phyloP scores from a whole-genome alignment of 2,113 vertebrate genomes.

The Elephas maximus region DNA sequence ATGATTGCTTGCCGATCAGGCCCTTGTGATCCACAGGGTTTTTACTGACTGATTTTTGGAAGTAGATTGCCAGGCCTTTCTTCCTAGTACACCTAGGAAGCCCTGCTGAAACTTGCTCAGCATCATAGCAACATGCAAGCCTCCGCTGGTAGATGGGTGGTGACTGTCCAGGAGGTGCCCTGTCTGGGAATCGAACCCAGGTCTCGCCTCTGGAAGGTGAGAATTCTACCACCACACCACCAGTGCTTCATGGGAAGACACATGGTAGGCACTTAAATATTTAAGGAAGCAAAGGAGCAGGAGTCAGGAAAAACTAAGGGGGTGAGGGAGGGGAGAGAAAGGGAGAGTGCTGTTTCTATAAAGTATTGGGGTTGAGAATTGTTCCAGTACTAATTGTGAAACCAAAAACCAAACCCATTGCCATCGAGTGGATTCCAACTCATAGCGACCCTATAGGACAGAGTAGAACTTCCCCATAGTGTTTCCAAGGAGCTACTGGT shows the following conservation, averaged over 20 bases:
- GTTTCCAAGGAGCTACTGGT: no score
- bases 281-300: not conserved
- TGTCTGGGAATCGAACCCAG: not conserved
- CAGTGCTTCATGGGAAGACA: not conserved
- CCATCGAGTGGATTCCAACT: no score
- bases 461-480: no score
- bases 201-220: not conserved
- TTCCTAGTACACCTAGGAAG: not conserved
- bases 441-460: no score
- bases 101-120: not conserved
- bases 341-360: not conserved
- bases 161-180: not conserved
- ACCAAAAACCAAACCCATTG: no score
- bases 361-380: not conserved
- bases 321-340: not conserved
- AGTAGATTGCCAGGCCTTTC: not conserved
- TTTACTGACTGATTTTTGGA: not conserved
- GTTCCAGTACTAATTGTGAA: not conserved
- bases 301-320: no score
- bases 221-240: not conserved
- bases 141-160: not conserved
- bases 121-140: not conserved
- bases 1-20: not conserved
- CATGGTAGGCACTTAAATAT: no score
- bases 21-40: not conserved